Evolutionary conservation across 2,113 vertebrate species (phyloP).

Genomic region (Triplophysa siluroides): DNA sequence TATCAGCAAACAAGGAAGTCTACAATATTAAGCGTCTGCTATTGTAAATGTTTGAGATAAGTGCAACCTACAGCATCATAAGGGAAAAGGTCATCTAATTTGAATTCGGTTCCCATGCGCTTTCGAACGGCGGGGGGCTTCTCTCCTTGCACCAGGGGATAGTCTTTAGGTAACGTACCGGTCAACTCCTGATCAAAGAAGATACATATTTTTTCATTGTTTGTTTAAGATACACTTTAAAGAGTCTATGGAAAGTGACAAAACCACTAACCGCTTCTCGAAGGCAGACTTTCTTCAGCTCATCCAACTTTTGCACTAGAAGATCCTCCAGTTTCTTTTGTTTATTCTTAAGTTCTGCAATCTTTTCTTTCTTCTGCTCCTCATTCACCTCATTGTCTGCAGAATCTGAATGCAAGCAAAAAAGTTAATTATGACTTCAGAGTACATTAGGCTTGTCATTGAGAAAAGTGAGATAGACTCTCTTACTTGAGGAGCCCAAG

Average conservation of each 20-base stretch:
- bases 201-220: slow-evolving; percentile 14
- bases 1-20: slow-evolving; percentile 24
- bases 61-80: slow-evolving; percentile 79
- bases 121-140: slow-evolving; percentile 83
- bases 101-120: slow-evolving; percentile 87
- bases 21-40: neutral
- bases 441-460: neutral
- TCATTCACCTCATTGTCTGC: slow-evolving; percentile 89
- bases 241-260: neutral
- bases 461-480: neutral
- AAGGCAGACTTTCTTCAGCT: slow-evolving; percentile 91
- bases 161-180: slow-evolving; percentile 89
- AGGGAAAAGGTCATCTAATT: slow-evolving; percentile 86
- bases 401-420: slow-evolving; percentile 76
- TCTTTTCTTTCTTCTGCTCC: slow-evolving; percentile 93
- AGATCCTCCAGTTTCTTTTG: slow-evolving; percentile 86
- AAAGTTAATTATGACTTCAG: neutral
- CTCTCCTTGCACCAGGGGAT: slow-evolving; percentile 86
- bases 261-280: slow-evolving; percentile 84
- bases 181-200: slow-evolving; percentile 83
- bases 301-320: slow-evolving; percentile 85
- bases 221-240: neutral
- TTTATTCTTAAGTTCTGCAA: slow-evolving; percentile 88
- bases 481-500: slow-evolving; percentile 90
- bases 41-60: slow-evolving; percentile 2